Percentiles rank a stretch among this genome's conserved stretches.
Conservation (phyloP, 2,113 vertebrate species). For the Halichoerus grypus region DNA sequence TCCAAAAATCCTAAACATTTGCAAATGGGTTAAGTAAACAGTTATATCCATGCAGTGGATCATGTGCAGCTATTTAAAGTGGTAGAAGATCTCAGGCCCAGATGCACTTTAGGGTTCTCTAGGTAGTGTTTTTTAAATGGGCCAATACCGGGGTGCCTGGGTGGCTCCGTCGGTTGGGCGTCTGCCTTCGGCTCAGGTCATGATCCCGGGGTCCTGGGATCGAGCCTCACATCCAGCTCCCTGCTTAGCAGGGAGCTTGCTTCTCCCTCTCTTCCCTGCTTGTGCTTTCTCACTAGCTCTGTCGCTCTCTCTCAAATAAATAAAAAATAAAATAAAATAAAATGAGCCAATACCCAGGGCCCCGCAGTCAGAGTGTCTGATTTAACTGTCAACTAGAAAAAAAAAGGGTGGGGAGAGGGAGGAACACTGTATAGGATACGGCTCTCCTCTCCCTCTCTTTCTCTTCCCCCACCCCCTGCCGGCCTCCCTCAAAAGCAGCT, state of each 20-base stretch:
- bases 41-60: not conserved
- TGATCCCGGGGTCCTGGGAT: no score
- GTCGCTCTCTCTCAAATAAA: no score
- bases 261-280: no score
- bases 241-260: no score
- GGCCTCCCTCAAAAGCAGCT: not conserved
- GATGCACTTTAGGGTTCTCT: not conserved
- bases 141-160: not conserved
- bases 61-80: not conserved
- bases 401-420: not conserved
- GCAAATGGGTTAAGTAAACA: not conserved
- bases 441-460: not conserved
- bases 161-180: no score
- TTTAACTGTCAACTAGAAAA: not conserved
- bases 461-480: not conserved
- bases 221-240: fast-evolving
- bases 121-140: not conserved
- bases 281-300: no score
- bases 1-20: not conserved
- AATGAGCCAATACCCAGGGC: not conserved
- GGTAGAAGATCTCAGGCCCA: not conserved
- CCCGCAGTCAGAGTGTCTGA: not conserved
- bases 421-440: not conserved
- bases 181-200: no score
- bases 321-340: no score